Percentiles rank a stretch among this genome's conserved stretches.
Evolutionary conservation across 2,113 vertebrate species (phyloP).

Genomic region (Hippocampus mohnikei): DNA sequence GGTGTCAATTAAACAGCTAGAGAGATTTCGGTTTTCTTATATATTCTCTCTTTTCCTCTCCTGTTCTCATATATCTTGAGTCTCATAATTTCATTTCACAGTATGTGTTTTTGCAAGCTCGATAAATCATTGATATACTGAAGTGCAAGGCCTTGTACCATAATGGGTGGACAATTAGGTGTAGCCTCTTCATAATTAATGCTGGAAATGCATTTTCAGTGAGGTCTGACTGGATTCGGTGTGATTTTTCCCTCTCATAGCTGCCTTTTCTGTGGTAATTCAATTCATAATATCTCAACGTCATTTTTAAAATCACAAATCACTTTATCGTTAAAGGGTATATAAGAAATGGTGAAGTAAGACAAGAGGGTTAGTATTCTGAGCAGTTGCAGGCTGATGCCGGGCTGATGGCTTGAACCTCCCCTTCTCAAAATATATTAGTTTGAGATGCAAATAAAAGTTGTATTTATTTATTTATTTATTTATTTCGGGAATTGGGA

Average conservation of each 20-base stretch:
- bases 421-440: too few species aligned
- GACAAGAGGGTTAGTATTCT: background rate
- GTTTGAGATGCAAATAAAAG: too few species aligned
- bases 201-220: slow-evolving; percentile 13
- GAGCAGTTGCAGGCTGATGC: background rate
- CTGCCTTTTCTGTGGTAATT: background rate
- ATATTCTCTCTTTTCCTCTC: background rate
- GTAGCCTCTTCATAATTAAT: slow-evolving; percentile 24
- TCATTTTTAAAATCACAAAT: background rate
- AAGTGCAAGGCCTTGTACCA: slow-evolving; percentile 26
- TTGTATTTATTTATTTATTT: too few species aligned
- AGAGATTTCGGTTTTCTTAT: background rate
- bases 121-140: slow-evolving; percentile 25
- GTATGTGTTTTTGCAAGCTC: slow-evolving; percentile 7
- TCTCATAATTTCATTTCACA: background rate
- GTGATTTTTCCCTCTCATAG: background rate
- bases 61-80: background rate
- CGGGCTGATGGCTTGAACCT: too few species aligned
- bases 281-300: background rate
- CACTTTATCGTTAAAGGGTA: background rate
- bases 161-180: slow-evolving; percentile 29
- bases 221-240: background rate
- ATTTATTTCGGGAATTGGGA: too few species aligned
- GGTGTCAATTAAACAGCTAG: background rate
- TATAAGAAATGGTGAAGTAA: background rate